Evolutionary conservation across 1,140 invertebrate genomes (phyloP).

Genomic region (Subanguina moxae): DNA sequence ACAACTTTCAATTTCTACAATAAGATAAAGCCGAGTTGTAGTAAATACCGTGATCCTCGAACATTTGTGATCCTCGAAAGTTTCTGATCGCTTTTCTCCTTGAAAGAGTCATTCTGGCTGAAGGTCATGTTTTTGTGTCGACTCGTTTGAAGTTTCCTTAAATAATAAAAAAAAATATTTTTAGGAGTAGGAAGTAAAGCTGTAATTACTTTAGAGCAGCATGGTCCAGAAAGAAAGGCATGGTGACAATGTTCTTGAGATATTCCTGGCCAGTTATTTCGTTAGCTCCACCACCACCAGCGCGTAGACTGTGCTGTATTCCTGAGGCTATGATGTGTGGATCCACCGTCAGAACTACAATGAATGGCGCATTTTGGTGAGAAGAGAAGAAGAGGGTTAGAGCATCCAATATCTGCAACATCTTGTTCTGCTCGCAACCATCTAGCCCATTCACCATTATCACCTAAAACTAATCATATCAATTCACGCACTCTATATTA

Average conservation of each 20-base stretch:
- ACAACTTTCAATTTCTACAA: no score
- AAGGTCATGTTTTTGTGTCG: neutral
- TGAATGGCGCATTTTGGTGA: conserved; percentile 56
- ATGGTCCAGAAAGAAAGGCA: conserved; percentile 96
- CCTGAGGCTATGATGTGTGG: conserved; percentile 58
- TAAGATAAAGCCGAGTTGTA: no score
- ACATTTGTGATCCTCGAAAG: no score
- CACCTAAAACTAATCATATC: no score
- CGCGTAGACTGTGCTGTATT: conserved; percentile 54
- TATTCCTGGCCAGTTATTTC: conserved; percentile 86
- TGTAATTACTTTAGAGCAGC: conserved; percentile 61
- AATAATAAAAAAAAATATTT: no score
- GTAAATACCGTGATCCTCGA: conserved; percentile 8
- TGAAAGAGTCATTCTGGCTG: conserved; percentile 10
- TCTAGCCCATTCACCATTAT: conserved; percentile 93
- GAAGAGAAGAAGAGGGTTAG: conserved; percentile 79
- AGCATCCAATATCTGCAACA: conserved; percentile 79
- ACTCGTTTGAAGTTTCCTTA: conserved; percentile 20
- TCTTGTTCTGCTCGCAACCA: conserved; percentile 93
- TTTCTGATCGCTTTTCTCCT: conserved; percentile 37
- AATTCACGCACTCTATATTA: no score
- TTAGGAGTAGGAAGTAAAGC: no score
- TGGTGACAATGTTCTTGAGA: conserved; percentile 87
- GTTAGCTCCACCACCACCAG: conserved; percentile 19
- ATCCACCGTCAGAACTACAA: conserved; percentile 56